These are phyloP conservation scores for Anolis sagrei DNA, from an alignment of 2,113 vertebrate species.

Conservation along the genomic window DNA sequence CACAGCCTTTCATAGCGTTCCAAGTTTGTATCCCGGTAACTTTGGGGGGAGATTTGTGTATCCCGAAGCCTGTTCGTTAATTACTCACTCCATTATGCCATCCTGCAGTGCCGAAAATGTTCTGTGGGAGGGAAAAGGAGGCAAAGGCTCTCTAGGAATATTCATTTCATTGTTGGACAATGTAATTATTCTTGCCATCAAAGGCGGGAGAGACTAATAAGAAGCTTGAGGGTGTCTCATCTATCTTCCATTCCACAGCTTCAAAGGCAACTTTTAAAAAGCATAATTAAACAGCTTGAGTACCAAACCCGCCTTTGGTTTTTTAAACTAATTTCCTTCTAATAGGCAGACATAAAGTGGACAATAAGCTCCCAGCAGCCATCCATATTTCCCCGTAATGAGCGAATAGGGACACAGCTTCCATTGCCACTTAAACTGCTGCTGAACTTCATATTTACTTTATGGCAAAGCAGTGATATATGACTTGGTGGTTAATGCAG, in stretches of 20 bases:
- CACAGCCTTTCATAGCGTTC: constrained; percentile 2
- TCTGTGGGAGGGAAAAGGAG: constrained; percentile 3
- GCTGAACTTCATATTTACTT: neutral
- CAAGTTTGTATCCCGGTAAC: constrained; percentile 8
- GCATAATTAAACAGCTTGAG: constrained; percentile 69
- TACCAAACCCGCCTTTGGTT: constrained; percentile 50
- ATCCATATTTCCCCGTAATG: constrained; percentile 49
- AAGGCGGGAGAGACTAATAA: constrained; percentile 65
- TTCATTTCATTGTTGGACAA: constrained; percentile 25
- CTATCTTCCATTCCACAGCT: neutral
- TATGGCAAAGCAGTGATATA: constrained; percentile 21
- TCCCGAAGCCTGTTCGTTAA: constrained; percentile 33
- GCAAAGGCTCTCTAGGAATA: neutral
- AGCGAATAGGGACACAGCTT: constrained; percentile 39
- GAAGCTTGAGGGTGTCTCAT: constrained; percentile 45
- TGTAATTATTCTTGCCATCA: constrained; percentile 66
- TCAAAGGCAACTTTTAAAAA: constrained; percentile 69
- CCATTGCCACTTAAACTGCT: constrained; percentile 17
- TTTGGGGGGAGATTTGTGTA: accelerated
- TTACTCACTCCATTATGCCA: constrained; percentile 52
- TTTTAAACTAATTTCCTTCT: constrained; percentile 58
- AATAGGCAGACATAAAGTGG: constrained; percentile 57
- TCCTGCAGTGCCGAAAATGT: constrained; percentile 41
- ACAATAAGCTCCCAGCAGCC: constrained; percentile 64
- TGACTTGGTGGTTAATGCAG: neutral